phyloP scores from a whole-genome alignment of 2,888 invertebrate species.

The Coenonympha glycerion region DNA sequence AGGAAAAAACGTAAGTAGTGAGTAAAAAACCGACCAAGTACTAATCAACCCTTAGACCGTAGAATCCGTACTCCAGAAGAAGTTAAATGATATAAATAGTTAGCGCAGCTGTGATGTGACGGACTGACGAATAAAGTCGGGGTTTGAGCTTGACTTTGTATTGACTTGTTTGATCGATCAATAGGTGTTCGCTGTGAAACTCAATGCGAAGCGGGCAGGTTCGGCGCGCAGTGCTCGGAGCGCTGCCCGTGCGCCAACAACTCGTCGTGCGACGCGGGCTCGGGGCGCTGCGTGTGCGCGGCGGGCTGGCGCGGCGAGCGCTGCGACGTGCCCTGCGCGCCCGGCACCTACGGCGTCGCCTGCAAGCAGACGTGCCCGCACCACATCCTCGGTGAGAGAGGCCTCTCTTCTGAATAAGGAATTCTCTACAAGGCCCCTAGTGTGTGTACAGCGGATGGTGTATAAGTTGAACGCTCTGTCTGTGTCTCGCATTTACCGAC shows the following conservation, averaged over 20 bases:
- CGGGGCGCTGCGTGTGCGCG: constrained; percentile 88
- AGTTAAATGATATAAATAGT: no score
- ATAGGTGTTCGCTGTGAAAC: constrained; percentile 89
- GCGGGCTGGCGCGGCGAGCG: constrained; percentile 86
- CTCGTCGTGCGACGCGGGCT: constrained; percentile 87
- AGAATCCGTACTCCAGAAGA: no score
- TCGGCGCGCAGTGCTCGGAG: constrained; percentile 87
- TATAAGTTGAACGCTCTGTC: no score
- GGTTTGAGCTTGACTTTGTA: no score
- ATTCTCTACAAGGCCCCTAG: no score
- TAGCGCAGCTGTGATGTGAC: neutral
- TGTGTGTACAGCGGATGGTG: no score
- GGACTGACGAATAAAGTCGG: no score
- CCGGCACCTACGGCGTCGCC: constrained; percentile 86
- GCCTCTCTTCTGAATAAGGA: no score
- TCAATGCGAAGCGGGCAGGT: constrained; percentile 85
- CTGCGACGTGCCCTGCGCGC: constrained; percentile 83
- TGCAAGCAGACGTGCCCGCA: constrained; percentile 85
- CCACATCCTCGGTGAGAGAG: constrained; percentile 19
- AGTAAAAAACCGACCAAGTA: neutral
- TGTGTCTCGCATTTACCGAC: no score
- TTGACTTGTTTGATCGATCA: neutral
- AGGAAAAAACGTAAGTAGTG: constrained; percentile 43
- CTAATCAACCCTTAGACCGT: no score
- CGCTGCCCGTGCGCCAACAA: constrained; percentile 88